A percentile compares a stretch with the other conserved stretches of the same genome.
Evolutionary conservation across 2,888 invertebrate species (phyloP).

Genomic region (Synanthedon tipuliformis): DNA sequence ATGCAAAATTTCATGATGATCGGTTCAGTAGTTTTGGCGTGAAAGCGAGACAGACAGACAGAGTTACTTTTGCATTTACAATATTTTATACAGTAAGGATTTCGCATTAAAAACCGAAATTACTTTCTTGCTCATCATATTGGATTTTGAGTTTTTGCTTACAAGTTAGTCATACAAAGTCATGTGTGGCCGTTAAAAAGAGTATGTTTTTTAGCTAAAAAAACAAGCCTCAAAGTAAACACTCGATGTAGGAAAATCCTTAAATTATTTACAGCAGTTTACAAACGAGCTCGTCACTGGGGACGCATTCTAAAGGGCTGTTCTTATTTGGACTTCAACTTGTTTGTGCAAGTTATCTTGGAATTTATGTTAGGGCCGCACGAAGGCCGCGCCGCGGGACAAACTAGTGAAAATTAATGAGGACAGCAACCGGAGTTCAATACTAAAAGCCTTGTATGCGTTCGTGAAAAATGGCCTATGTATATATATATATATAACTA

Average conservation of each 20-base stretch:
- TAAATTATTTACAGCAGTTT: slow-evolving; percentile 32
- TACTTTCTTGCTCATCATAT: too few species aligned
- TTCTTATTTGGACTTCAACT: slow-evolving; percentile 52
- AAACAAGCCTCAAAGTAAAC: not conserved
- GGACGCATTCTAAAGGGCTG: slow-evolving; percentile 49
- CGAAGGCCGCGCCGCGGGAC: slow-evolving; percentile 40
- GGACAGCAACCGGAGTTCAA: slow-evolving; percentile 25
- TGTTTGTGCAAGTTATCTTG: slow-evolving; percentile 57
- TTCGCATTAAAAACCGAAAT: too few species aligned
- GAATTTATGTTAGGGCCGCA: slow-evolving; percentile 55
- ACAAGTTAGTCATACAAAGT: too few species aligned
- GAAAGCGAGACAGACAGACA: too few species aligned
- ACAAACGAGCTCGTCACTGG: slow-evolving; percentile 42
- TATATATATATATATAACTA: too few species aligned
- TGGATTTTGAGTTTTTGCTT: too few species aligned
- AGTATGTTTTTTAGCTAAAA: not conserved
- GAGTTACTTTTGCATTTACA: too few species aligned
- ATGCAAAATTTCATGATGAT: too few species aligned
- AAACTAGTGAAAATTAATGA: slow-evolving; percentile 57
- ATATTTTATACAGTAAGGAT: too few species aligned
- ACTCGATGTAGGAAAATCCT: slow-evolving; percentile 4
- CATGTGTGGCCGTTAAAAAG: too few species aligned
- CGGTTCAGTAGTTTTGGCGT: too few species aligned
- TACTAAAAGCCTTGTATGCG: slow-evolving; percentile 8
- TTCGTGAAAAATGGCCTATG: not conserved